These are phyloP conservation scores for Petrolisthes manimaculis DNA, from an alignment of 2,888 invertebrate species.

Conservation along the genomic window DNA sequence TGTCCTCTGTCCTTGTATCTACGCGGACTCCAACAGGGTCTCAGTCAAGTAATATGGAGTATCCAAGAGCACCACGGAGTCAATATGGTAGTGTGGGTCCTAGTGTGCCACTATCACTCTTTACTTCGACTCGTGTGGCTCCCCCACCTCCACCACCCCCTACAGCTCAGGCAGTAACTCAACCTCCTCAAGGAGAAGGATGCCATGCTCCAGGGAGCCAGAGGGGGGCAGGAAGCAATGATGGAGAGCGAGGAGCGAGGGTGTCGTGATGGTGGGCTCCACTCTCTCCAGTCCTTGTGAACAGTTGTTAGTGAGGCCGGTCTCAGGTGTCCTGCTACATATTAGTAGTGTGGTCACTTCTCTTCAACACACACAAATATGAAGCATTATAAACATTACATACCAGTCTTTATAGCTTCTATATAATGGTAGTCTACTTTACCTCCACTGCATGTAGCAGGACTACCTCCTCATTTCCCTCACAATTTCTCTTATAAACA, in stretches of 20 bases:
- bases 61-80: background rate
- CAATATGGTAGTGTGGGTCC: background rate
- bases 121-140: constrained; percentile 30
- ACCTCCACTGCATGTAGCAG: too few species aligned
- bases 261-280: constrained; percentile 55
- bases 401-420: too few species aligned
- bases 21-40: background rate
- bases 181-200: constrained; percentile 6
- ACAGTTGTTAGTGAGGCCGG: constrained; percentile 12
- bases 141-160: constrained; percentile 39
- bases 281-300: constrained; percentile 7
- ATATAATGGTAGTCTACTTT: too few species aligned
- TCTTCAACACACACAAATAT: too few species aligned
- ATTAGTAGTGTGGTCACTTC: too few species aligned
- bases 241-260: background rate
- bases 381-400: too few species aligned
- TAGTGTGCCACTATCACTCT: constrained; percentile 21
- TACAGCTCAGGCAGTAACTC: constrained; percentile 15
- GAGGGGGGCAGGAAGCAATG: background rate
- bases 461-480: too few species aligned
- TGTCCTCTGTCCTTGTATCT: background rate
- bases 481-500: too few species aligned
- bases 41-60: background rate
- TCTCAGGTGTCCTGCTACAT: too few species aligned
- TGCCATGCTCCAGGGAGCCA: background rate